Evolutionary conservation across 2,888 invertebrate species (phyloP), one percentile per base, ranked within the genome.

Genomic region (Gastracanthus pulcherrimus): DNA sequence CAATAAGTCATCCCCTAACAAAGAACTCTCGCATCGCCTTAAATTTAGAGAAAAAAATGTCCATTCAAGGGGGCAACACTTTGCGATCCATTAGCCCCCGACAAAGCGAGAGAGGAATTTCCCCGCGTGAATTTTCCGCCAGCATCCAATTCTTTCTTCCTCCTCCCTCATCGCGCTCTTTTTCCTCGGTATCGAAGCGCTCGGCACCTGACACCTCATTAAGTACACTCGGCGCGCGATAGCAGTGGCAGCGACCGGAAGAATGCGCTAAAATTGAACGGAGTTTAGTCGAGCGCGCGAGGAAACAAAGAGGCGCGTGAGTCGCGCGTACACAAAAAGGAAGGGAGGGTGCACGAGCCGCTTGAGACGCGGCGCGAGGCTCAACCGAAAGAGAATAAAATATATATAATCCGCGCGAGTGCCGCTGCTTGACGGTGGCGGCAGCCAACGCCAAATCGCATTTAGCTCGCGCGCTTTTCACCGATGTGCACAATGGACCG

Each of bases 151-250:
- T 2, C 16, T 51, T 55, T 34, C n/a, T 58, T 4, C 11, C 58
- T 3, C 23, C 45, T 19, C 26, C 13, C 41, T 16, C 13, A 23
- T 38, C 3, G 16, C 7, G 69, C 29, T 19, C 19, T 55, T 26
- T 36, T 69, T 55, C 13, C 60, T 6, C 9, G 16, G 31, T n/a
- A 45, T 45, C 45, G 11, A 3, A 7, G 9, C 11, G 13, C 45
- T n/a, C n/a, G 55, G 62, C 62, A n/a, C 19, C 69, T 29, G 69
- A 69, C 69, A 69, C 69, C 69, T 69, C 69, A 31, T 69, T 69
- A 69, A 48, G 69, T 31, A 31, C 62, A 13, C 60, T 31, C 31
- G 31, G 58, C 67, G 41, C 41, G 41, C 23, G 23, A 41, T 60
- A 62, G 34, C 34, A 9, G 41, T 11, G 23, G 26, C 29, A 62